Base-by-base conservation (phyloP, 2,113 vertebrate species). In the Anser brachyrhynchus region DNA sequence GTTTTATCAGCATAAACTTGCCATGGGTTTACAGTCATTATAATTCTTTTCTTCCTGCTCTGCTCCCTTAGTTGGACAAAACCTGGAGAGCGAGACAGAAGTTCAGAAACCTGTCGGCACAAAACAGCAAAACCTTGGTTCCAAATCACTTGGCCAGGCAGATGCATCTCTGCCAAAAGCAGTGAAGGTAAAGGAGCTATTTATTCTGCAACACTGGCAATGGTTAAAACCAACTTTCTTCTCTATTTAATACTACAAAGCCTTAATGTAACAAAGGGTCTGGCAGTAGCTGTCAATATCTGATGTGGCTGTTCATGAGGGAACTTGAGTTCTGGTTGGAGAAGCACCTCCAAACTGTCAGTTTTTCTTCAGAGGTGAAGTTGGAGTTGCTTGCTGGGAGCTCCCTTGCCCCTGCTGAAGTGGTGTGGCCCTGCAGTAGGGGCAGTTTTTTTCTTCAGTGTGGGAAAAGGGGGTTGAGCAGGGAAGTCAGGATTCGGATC, bases 91-190 rank as follows among this genome's bases (percentile, higher is more conserved):
- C 0, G 98, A 98, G 76, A 87, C 84, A 75, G 98, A 98, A 54
- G 49, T 44, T 54, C 96, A 90, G 80, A 98, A 95, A 72, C 26
- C 96, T 72, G 81, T 57, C 61, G 78, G 75, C 93, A 76, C 94
- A 37, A 98, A 98, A 90, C 96, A 95, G 41, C 97, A 97, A 58
- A 98, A 79, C 88, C 94, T 85, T 31, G 97, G 95, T 69, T 85
- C 92, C 77, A 98, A 95, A 97, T 58, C 95, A 26, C 84, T 82
- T 73, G 96, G 90, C 93, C 94, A 97, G 90, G 44, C 96, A 26
- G 98, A 98, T 71, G 79, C 64, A 55, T 94, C 98, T 84, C 96
- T 72, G 25, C 91, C 96, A 3, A 98, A 98, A 96, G 73, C 92
- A 11, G 75, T 95, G 75, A 98, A 98, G 98, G 98, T 98, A 97